phyloP scores from a whole-genome alignment of 2,113 vertebrate genomes.

The Oryzias javanicus region DNA sequence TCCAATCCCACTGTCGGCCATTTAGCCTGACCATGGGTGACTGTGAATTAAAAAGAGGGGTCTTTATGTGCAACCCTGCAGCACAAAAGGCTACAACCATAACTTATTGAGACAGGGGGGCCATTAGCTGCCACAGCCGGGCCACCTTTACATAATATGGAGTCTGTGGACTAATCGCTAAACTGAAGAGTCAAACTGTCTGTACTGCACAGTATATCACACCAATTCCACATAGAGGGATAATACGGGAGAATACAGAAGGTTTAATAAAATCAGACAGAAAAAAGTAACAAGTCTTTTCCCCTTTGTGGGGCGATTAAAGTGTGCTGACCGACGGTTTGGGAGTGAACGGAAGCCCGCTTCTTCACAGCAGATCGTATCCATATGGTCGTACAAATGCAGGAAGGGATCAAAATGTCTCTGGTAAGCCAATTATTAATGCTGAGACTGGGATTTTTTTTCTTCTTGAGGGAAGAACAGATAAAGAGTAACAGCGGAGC shows the following conservation, averaged over 20 bases:
- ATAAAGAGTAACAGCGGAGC: conserved; percentile 67
- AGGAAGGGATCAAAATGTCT: conserved; percentile 65
- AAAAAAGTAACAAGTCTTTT: conserved; percentile 4
- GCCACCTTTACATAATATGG: conserved; percentile 78
- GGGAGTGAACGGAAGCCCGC: conserved; percentile 60
- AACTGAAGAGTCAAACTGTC: conserved; percentile 60
- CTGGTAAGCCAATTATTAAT: conserved; percentile 67
- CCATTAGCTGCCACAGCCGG: conserved; percentile 68
- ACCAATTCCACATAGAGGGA: conserved; percentile 15
- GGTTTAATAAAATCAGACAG: not conserved
- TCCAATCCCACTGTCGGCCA: conserved; percentile 77
- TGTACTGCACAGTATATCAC: not conserved
- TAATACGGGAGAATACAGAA: conserved; percentile 9
- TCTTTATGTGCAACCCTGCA: conserved; percentile 79
- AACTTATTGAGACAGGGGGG: conserved; percentile 75
- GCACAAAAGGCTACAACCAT: conserved; percentile 80
- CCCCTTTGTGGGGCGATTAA: conserved; percentile 13
- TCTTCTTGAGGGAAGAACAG: conserved; percentile 42
- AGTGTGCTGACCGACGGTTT: conserved; percentile 33
- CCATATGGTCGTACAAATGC: conserved; percentile 54
- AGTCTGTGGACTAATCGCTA: conserved; percentile 70
- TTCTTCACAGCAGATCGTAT: conserved; percentile 53
- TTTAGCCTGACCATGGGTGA: conserved; percentile 79
- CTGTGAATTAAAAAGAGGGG: conserved; percentile 79
- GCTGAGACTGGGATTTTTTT: conserved; percentile 65